phyloP scores from a whole-genome alignment of 2,888 invertebrate genomes.

The Corbicula japonica region DNA sequence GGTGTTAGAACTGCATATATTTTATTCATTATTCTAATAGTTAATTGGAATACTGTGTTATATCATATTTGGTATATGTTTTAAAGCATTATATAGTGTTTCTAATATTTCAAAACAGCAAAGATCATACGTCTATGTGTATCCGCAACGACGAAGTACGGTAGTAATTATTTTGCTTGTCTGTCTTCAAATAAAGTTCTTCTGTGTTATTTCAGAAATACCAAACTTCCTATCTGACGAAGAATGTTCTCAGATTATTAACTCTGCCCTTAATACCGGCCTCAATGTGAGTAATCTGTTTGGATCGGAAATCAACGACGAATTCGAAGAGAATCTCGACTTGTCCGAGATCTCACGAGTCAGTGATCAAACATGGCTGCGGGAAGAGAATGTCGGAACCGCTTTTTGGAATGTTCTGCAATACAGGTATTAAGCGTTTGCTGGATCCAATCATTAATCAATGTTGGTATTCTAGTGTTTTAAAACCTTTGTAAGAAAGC shows the following conservation, averaged over 20 bases:
- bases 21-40: neutral
- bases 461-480: too few relatives aligned
- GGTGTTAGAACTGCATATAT: too few relatives aligned
- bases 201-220: slow-evolving; percentile 38
- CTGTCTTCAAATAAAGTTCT: too few relatives aligned
- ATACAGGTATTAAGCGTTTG: slow-evolving; percentile 14
- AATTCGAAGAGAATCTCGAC: slow-evolving; percentile 15
- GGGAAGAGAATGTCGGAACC: slow-evolving; percentile 11
- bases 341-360: slow-evolving; percentile 42
- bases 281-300: slow-evolving; percentile 48
- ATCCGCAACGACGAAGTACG: too few relatives aligned
- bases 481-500: too few relatives aligned
- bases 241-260: slow-evolving; percentile 54
- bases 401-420: slow-evolving; percentile 32
- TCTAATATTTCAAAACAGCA: too few relatives aligned
- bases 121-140: too few relatives aligned
- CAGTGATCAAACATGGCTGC: slow-evolving; percentile 58
- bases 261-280: slow-evolving; percentile 28
- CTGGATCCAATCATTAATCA: too few relatives aligned
- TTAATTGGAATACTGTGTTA: neutral
- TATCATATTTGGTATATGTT: neutral
- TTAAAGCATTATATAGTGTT: neutral
- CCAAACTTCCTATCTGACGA: slow-evolving; percentile 48
- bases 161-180: too few relatives aligned
- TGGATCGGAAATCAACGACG: slow-evolving; percentile 42